Conservation (phyloP, 2,888 invertebrate species). For the Lithophane leautieri region DNA sequence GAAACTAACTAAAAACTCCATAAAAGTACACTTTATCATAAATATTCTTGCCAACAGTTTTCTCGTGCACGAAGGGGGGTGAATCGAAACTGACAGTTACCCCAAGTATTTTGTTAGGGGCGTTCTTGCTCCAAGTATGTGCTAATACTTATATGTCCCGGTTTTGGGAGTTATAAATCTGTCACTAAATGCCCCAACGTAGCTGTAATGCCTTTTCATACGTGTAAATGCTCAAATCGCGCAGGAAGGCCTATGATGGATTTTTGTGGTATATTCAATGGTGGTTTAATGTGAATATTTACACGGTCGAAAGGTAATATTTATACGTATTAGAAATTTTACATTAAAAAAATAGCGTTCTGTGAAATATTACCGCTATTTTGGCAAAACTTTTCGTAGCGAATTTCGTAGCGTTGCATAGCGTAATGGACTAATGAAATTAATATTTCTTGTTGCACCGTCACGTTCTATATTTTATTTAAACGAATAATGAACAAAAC, state of each 20-base stretch:
- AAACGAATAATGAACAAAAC: no score
- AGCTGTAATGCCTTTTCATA: conserved; percentile 44
- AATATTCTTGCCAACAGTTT: conserved; percentile 30
- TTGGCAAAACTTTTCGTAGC: no score
- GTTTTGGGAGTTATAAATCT: conserved; percentile 60
- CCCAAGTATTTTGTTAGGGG: conserved; percentile 53
- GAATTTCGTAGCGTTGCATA: background rate
- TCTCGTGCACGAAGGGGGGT: conserved; percentile 16
- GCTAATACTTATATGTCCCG: conserved; percentile 58
- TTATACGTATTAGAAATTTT: background rate
- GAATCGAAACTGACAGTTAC: conserved; percentile 47
- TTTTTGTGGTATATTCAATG: conserved; percentile 10
- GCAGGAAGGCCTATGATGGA: conserved; percentile 1
- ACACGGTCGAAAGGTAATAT: background rate
- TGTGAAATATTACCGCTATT: no score
- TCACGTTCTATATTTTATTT: background rate
- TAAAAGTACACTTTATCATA: conserved; percentile 3
- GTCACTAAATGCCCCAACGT: conserved; percentile 45
- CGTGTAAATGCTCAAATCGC: conserved; percentile 37
- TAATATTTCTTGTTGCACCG: background rate
- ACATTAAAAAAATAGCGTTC: no score
- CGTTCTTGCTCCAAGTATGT: conserved; percentile 65
- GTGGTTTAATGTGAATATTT: background rate
- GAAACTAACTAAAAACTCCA: background rate
- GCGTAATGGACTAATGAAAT: background rate